Evolutionary conservation across 2,797 vertebrate species (phyloP).

Genomic region (Cossypha heuglini): DNA sequence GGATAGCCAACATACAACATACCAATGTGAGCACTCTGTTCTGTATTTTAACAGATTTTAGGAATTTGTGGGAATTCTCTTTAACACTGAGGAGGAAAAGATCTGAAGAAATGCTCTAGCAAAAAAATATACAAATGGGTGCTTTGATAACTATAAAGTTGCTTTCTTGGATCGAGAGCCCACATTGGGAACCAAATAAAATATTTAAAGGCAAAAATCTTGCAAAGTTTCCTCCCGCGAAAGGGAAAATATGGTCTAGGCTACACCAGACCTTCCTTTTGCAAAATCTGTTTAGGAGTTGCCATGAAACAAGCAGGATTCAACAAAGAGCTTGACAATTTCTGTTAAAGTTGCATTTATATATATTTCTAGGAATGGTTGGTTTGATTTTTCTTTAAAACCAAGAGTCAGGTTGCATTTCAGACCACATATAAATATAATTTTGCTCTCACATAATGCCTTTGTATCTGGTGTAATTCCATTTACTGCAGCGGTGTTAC

Average conservation of each 20-base stretch:
- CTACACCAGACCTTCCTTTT: constrained; percentile 21
- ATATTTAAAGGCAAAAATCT: constrained; percentile 57
- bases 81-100: constrained; percentile 2
- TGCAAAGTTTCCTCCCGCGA: constrained; percentile 24
- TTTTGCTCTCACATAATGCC: constrained; percentile 46
- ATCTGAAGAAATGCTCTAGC: constrained; percentile 50
- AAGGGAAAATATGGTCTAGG: constrained; percentile 35
- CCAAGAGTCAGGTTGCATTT: constrained; percentile 33
- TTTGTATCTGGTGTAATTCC: constrained; percentile 52
- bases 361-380: not conserved
- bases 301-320: constrained; percentile 4
- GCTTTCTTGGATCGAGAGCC: constrained; percentile 36
- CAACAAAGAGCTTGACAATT: constrained; percentile 5
- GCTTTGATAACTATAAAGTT: constrained; percentile 56
- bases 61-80: constrained; percentile 64
- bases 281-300: constrained; percentile 2
- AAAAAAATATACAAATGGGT: constrained; percentile 53
- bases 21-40: constrained; percentile 19
- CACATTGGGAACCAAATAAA: constrained; percentile 52
- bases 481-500: constrained; percentile 30
- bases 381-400: constrained; percentile 31
- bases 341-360: constrained; percentile 7
- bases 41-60: constrained; percentile 57
- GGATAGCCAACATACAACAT: constrained; percentile 18
- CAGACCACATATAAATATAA: constrained; percentile 56